phyloP scores from a whole-genome alignment of 2,888 invertebrate species.

The Agapostemon virescens region DNA sequence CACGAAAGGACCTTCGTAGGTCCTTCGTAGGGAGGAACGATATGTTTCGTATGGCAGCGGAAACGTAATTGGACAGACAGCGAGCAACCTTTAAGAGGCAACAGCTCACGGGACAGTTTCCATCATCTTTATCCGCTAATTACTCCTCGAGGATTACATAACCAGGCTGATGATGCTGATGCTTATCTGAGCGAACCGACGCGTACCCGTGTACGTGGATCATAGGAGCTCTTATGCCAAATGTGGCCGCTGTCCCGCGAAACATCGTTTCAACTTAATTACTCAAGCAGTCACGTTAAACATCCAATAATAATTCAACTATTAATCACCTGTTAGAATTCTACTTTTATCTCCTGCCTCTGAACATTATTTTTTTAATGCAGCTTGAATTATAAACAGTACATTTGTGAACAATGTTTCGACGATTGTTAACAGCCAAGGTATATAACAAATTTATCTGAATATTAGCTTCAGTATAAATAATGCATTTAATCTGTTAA shows the following conservation, averaged over 20 bases:
- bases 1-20: not conserved
- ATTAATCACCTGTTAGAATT: not conserved
- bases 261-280: not conserved
- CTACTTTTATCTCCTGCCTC: not conserved
- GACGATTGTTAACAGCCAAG: too few species aligned
- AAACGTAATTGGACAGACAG: not conserved
- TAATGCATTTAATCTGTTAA: too few species aligned
- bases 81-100: not conserved
- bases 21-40: not conserved
- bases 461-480: too few species aligned
- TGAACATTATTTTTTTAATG: too few species aligned
- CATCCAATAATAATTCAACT: not conserved
- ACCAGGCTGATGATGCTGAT: not conserved
- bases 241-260: not conserved
- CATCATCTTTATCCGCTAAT: conserved; percentile 14
- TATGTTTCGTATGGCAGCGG: not conserved
- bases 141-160: conserved; percentile 3
- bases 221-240: not conserved
- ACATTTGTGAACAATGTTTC: too few species aligned
- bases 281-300: not conserved
- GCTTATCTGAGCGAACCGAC: not conserved
- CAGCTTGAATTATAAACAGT: too few species aligned
- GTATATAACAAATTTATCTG: too few species aligned
- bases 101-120: not conserved
- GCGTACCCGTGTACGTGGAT: not conserved